Percentiles rank a stretch among this genome's conserved stretches.
Evolutionary conservation across 2,797 vertebrate genomes (phyloP).

Genomic region (Ptychobarbus kaznakovi): DNA sequence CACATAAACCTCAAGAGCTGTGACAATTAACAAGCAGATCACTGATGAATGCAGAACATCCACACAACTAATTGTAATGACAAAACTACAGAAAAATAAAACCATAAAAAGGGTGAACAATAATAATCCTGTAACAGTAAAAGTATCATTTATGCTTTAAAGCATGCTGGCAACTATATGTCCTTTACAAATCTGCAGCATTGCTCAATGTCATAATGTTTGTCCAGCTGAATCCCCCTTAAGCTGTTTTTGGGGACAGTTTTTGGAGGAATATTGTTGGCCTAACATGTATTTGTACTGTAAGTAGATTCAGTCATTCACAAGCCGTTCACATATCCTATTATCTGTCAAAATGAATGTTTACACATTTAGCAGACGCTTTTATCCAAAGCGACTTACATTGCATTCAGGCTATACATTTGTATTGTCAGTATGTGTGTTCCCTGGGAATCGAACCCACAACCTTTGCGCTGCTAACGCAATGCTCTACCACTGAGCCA

Average conservation of each 20-base stretch:
- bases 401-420: too few species aligned
- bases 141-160: not conserved
- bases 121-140: not conserved
- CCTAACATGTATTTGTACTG: not conserved
- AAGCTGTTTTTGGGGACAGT: not conserved
- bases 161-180: not conserved
- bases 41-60: not conserved
- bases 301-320: not conserved
- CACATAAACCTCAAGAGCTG: not conserved
- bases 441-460: too few species aligned
- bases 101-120: not conserved
- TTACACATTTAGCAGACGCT: too few species aligned
- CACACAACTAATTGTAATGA: not conserved
- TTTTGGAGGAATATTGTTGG: not conserved
- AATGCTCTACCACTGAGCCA: too few species aligned
- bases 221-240: not conserved
- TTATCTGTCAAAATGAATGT: not conserved
- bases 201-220: not conserved
- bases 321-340: not conserved
- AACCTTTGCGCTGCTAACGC: too few species aligned
- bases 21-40: slow-evolving; percentile 4
- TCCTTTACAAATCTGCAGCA: not conserved
- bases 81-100: not conserved
- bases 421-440: too few species aligned
- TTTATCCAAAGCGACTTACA: too few species aligned